Base-by-base conservation (phyloP, 2,888 invertebrate genomes). In the Tuta absoluta region DNA sequence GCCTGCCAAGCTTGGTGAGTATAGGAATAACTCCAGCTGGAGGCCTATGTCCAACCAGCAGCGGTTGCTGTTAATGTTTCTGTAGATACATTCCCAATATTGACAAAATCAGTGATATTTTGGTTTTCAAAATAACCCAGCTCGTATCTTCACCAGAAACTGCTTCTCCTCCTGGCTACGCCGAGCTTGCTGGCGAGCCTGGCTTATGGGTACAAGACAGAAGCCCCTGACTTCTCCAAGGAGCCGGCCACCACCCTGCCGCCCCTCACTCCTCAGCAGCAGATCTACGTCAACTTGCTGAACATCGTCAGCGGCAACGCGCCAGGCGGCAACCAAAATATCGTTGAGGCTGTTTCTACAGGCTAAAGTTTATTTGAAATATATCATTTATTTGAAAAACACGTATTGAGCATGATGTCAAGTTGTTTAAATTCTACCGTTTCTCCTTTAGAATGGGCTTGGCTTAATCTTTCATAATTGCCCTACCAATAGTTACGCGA, bases 181-280 rank as follows among this genome's bases (percentile, higher is more conserved):
- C 45, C 49, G 3, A 11, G 23, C 51, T 28, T 33, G 23, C 62
- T 62, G 51, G 53, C 48, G 0, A 28, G 4, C 33, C 8, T 8
- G 21, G 12, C 23, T 14, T 11, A 62, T 14, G 62, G 48, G 17
- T 65, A 63, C 48, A 7, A n/a, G 3, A 66, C 65, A 12, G 45
- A 60, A 21, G 56, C 56, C 14, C 66, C 66, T 2, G 63, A 66
- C 62, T 66, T 66, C 66, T 63, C 63, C 4, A 61, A 58, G 11
- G 63, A 66, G 28, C 63, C 61, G 0, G 10, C 58, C 10, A 63
- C 63, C 14, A 61, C 65, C 3, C 45, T 63, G 57, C 61, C 66
- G 1, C 61, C 66, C 17, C 57, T 66, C 28, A 66, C 61, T 0
- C 57, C 56, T 0, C 48, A 49, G 41, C 66, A 66, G 19, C 57